Conservation (phyloP, 2,797 vertebrate genomes). For the Australoheros facetus region DNA sequence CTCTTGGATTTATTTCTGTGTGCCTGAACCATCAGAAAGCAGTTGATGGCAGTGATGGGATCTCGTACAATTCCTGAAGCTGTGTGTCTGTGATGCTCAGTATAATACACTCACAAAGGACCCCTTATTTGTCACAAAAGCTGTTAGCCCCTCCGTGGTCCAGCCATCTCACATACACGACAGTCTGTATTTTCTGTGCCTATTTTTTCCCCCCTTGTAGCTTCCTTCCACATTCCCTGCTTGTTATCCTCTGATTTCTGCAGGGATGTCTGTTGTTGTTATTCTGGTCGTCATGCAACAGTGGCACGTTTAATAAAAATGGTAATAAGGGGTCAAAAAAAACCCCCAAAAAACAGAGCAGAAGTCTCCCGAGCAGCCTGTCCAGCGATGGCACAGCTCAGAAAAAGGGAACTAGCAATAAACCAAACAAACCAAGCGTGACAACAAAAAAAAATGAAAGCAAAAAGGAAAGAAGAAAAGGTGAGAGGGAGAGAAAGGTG, state of each 20-base stretch:
- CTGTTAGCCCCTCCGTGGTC: not conserved
- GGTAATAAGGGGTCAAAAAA: not conserved
- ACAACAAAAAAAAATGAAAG: too few species aligned
- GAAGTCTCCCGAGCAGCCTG: not conserved
- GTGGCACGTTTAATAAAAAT: not conserved
- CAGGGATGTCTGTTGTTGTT: slow-evolving; percentile 7
- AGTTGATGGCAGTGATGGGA: not conserved
- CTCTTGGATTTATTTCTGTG: not conserved
- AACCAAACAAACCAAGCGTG: too few species aligned
- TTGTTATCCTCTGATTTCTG: slow-evolving; percentile 4
- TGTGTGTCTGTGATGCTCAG: not conserved
- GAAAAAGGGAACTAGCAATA: too few species aligned
- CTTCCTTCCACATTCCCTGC: not conserved
- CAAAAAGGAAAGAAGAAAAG: not conserved
- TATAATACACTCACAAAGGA: not conserved
- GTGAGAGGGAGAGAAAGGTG: not conserved
- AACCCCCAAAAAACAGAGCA: not conserved
- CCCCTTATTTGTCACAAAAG: not conserved
- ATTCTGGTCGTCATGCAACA: not conserved
- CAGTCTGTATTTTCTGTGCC: not conserved
- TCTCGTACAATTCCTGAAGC: not conserved
- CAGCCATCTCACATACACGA: not conserved
- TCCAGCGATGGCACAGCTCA: not conserved
- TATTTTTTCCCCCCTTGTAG: not conserved
- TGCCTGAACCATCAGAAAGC: not conserved